Base-by-base conservation (phyloP, 2,888 invertebrate species). In the Pecten maximus region DNA sequence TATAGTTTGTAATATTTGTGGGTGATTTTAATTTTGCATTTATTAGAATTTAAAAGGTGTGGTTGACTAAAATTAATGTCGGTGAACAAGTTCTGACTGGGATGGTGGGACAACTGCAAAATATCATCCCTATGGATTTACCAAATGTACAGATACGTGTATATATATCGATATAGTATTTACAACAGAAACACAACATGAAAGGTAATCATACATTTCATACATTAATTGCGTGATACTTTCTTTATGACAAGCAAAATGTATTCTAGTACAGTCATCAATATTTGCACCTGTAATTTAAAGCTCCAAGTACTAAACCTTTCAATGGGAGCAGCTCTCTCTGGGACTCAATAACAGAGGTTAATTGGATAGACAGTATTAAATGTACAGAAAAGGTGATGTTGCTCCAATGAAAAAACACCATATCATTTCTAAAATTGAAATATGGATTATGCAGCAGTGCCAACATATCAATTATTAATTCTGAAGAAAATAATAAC, bases 401-500 rank as follows among this genome's bases (percentile, higher is more conserved):
- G 74, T 35, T 28, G 35, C 35, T 28, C 28, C 15, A 74, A 28
- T 28, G 28, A 74, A 74, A 74, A 74, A 74, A 28, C 2, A 35
- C 28, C 28, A 28, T 35, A 35, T 35, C 35, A 10, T 74, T 8
- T 74, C 74, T 74, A 28, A 23, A 35, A 74, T 12, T 74, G 74
- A 74, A 74, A 74, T 74, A 74, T 35, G 28, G 35, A 74, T 3
- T 35, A 35, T 74, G 10, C 35, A 16, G 74, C 12, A 35, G 23
- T 74, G 23, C 35, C 28, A 10, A 35, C 3, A 28, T 35, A 74
- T 74, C 35, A 28, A 74, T 23, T 12, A 74, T 74, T 74, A 74
- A 74, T 74, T 28, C n/a, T n/a, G n/a, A n/a, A 74, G 74, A 74
- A 74, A 74, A 28, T 74, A 74, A 74, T 74, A 6, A 74, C 74